phyloP scores from a whole-genome alignment of 2,888 invertebrate species.

The Pollenia amentaria region DNA sequence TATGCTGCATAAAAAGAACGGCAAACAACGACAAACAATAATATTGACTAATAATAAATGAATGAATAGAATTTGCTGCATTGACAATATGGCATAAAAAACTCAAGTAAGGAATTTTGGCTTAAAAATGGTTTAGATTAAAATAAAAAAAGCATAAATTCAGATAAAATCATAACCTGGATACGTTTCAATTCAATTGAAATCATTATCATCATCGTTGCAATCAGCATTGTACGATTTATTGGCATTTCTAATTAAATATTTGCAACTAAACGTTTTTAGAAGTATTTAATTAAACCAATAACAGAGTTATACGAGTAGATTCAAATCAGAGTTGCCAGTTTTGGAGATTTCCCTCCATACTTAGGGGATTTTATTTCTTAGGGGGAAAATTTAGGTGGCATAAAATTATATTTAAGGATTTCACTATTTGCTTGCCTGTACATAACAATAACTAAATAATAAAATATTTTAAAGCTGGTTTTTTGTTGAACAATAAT shows the following conservation, averaged over 20 bases:
- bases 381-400: no score
- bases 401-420: no score
- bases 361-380: no score
- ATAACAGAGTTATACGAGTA: no score
- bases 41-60: conserved; percentile 67
- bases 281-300: no score
- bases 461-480: no score
- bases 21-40: conserved; percentile 33
- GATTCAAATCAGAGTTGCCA: no score
- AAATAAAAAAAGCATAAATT: background rate
- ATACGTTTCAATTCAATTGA: conserved; percentile 50
- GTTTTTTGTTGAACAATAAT: no score
- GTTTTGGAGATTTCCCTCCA: no score
- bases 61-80: conserved; percentile 71
- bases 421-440: no score
- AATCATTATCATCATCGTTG: conserved; percentile 34
- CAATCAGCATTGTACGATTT: background rate
- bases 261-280: conserved; percentile 36
- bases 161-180: conserved; percentile 38
- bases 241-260: conserved; percentile 24
- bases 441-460: no score
- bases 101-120: background rate
- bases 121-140: background rate
- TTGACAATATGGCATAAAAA: conserved; percentile 47
- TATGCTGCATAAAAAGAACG: conserved; percentile 21